phyloP scores from a whole-genome alignment of 1,140 invertebrate species.

The Homalodisca vitripennis region DNA sequence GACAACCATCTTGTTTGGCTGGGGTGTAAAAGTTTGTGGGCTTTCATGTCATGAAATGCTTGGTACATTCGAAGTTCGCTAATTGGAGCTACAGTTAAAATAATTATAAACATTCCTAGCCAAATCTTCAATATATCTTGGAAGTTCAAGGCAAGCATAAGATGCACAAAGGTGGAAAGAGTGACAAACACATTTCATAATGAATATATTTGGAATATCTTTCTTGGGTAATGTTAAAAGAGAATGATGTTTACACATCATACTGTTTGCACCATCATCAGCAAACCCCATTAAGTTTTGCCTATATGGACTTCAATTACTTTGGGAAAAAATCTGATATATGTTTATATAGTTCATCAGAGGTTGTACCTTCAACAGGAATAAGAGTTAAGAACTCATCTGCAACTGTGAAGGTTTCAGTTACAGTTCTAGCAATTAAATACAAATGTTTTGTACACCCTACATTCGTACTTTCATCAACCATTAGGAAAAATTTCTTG shows the following conservation, averaged over 20 bases:
- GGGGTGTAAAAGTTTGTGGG: slow-evolving; percentile 40
- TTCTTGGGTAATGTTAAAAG: slow-evolving; percentile 29
- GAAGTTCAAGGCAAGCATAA: slow-evolving; percentile 29
- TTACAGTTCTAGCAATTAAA: too few relatives aligned
- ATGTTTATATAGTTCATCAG: too few relatives aligned
- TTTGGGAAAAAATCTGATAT: too few relatives aligned
- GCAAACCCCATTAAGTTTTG: slow-evolving; percentile 35
- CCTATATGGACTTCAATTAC: neutral
- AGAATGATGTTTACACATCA: slow-evolving; percentile 37
- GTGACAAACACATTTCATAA: slow-evolving; percentile 41
- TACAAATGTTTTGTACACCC: too few relatives aligned
- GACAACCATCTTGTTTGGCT: slow-evolving; percentile 44
- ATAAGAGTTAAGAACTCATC: too few relatives aligned
- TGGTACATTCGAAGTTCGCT: slow-evolving; percentile 34
- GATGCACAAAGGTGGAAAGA: slow-evolving; percentile 35
- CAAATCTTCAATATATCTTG: slow-evolving; percentile 30
- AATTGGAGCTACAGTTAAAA: slow-evolving; percentile 31
- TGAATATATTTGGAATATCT: slow-evolving; percentile 23
- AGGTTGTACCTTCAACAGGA: too few relatives aligned
- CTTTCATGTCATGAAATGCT: slow-evolving; percentile 35
- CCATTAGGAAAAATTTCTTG: too few relatives aligned
- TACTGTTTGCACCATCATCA: slow-evolving; percentile 35
- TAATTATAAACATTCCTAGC: slow-evolving; percentile 31
- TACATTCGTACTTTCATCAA: too few relatives aligned
- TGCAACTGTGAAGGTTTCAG: too few relatives aligned